A percentile compares a stretch with the other conserved stretches of the same genome.
Conservation (phyloP, 2,888 invertebrate genomes). For the Dasypolia templi region DNA sequence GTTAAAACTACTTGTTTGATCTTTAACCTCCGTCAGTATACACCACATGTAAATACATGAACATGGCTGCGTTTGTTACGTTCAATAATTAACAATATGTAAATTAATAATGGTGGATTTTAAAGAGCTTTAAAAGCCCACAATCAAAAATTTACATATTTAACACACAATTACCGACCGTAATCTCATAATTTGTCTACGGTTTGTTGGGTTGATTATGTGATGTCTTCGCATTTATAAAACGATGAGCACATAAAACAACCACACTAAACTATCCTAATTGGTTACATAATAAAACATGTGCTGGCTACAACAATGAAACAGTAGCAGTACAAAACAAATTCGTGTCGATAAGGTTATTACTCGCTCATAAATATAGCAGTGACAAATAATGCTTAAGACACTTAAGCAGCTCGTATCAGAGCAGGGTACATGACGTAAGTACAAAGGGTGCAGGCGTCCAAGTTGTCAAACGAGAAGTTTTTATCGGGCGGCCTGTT, state of each 20-base stretch:
- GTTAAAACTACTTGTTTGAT: constrained; percentile 75
- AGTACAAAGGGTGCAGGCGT: constrained; percentile 89
- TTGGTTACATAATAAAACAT: constrained; percentile 39
- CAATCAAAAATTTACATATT: constrained; percentile 56
- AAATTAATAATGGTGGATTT: constrained; percentile 51
- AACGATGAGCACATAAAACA: constrained; percentile 39
- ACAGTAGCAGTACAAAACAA: constrained; percentile 55
- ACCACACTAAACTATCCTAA: constrained; percentile 26
- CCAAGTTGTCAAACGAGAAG: constrained; percentile 89
- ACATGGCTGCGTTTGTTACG: constrained; percentile 44
- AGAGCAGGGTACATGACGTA: constrained; percentile 81
- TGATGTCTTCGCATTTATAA: constrained; percentile 33
- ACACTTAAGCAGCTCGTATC: constrained; percentile 69
- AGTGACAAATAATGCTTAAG: constrained; percentile 77
- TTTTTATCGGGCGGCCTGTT: constrained; percentile 89
- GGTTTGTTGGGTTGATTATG: constrained; percentile 50
- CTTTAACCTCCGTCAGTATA: constrained; percentile 70
- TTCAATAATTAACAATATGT: constrained; percentile 57
- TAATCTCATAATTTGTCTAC: constrained; percentile 52
- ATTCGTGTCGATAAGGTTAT: constrained; percentile 62
- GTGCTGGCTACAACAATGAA: constrained; percentile 51
- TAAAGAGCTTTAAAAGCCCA: constrained; percentile 53
- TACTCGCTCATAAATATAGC: constrained; percentile 71
- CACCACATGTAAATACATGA: constrained; percentile 38
- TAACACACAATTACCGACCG: constrained; percentile 50